Base-by-base conservation (phyloP, 2,888 invertebrate genomes). In the Eupithecia dodoneata region DNA sequence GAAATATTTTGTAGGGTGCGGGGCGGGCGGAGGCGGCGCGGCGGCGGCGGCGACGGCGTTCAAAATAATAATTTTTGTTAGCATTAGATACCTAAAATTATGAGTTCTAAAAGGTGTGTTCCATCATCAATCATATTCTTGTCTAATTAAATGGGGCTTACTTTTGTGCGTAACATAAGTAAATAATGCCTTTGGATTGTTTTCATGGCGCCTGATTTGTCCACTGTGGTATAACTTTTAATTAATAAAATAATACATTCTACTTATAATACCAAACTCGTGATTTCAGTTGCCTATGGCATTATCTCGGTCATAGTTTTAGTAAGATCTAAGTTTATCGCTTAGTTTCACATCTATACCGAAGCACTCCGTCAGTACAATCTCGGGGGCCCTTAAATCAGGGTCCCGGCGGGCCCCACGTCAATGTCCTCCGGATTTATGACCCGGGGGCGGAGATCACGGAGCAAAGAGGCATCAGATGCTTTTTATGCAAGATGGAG, bases 361-460 rank as follows among this genome's bases (percentile, higher is more conserved):
- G 30, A 10, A 63, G 4, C 4, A 59, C 30, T 63, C 4, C 2
- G 30, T 30, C 10, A 6, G 1, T 10, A 30, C 63, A 63, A 63
- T 63, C 63, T 63, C 63, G 63, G 63, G 30, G n/a, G 18, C 52
- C 41, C 30, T 71, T 55, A 63, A 63, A 63, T 63, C 63, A 63
- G 63, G 63, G 67, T 42, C 67, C 44, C 42, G 7, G 67, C 18
- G 63, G 63, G 30, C 63, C 63, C 63, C 63, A 67, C 63, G 63
- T 63, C 63, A 63, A 63, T 63, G 63, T 63, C 63, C 63, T 3
- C 55, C 63, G 63, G 63, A 63, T 63, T 63, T 63, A 63, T 63
- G 30, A 30, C 63, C 63, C 30, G 18, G 9, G 18, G 63, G 63
- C 63, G 18, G 10, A 63, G 63, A 63, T 63, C 63, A 63, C 9